Evolutionary conservation across 2,113 vertebrate species (phyloP).

Genomic region (Sinocyclocheilus anophthalmus): DNA sequence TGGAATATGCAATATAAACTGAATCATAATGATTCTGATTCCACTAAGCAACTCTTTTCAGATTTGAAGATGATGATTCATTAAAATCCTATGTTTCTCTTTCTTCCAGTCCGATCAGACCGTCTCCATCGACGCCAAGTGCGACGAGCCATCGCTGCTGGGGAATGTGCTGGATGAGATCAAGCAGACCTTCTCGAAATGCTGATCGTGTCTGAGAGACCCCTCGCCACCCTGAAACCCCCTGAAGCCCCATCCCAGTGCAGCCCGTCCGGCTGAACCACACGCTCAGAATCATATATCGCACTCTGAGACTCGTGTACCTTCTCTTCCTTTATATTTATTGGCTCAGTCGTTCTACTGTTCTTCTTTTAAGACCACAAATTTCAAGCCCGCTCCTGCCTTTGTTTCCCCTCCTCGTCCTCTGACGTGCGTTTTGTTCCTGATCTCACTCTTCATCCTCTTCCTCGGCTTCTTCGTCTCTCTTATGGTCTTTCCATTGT

Average conservation of each 20-base stretch:
- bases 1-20: background rate
- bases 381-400: slow-evolving; percentile 8
- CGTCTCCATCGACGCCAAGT: slow-evolving; percentile 93
- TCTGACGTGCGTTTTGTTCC: slow-evolving; percentile 11
- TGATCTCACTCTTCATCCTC: background rate
- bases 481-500: slow-evolving; percentile 30
- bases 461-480: background rate
- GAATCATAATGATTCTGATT: background rate
- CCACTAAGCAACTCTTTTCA: too few relatives aligned
- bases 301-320: slow-evolving; percentile 60
- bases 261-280: background rate
- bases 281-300: slow-evolving; percentile 59
- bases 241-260: background rate
- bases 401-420: slow-evolving; percentile 17
- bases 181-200: slow-evolving; percentile 90
- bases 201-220: slow-evolving; percentile 78
- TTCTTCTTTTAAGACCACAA: slow-evolving; percentile 22
- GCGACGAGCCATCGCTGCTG: slow-evolving; percentile 87
- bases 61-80: background rate
- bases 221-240: slow-evolving; percentile 29
- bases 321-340: slow-evolving; percentile 55
- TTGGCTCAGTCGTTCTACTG: slow-evolving; percentile 44
- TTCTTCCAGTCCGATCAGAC: slow-evolving; percentile 83
- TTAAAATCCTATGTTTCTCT: background rate
- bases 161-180: slow-evolving; percentile 93